A percentile compares a stretch with the other conserved stretches of the same genome.
Conservation (phyloP, 2,113 vertebrate species). For the Nansenia antarctica region DNA sequence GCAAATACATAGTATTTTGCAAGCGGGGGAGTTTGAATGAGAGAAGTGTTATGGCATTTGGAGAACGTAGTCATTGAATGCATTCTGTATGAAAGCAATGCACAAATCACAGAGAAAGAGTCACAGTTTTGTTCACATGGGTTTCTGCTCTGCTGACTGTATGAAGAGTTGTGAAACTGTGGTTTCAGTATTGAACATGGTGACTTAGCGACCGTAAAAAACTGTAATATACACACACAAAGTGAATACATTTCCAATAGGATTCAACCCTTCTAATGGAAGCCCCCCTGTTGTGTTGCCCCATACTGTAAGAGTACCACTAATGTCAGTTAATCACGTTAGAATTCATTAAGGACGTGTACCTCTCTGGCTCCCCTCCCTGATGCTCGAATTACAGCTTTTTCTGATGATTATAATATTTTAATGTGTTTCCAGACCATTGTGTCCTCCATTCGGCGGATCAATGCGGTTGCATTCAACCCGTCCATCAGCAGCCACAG, state of each 20-base stretch:
- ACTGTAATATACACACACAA: too few relatives aligned
- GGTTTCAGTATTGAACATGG: too few relatives aligned
- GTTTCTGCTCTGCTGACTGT: too few relatives aligned
- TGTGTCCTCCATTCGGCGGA: constrained; percentile 33
- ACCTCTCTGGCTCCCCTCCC: constrained; percentile 25
- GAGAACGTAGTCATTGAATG: too few relatives aligned
- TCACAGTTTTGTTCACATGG: too few relatives aligned
- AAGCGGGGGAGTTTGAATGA: too few relatives aligned
- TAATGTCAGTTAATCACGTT: constrained; percentile 51
- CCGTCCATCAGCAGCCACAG: constrained; percentile 29
- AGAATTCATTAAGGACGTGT: constrained; percentile 48
- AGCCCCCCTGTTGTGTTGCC: constrained; percentile 24
- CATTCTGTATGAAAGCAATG: too few relatives aligned
- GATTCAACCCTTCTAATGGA: constrained; percentile 12
- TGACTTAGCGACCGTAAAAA: too few relatives aligned
- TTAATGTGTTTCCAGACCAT: constrained; percentile 50
- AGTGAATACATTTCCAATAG: constrained; percentile 18
- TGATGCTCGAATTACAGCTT: constrained; percentile 42
- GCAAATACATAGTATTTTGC: too few relatives aligned
- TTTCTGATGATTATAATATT: constrained; percentile 49
- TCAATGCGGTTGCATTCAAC: constrained; percentile 41
- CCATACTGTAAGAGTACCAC: constrained; percentile 26
- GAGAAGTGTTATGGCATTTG: too few relatives aligned
- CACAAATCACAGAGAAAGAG: too few relatives aligned
- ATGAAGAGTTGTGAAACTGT: too few relatives aligned